Base-by-base conservation (phyloP, 2,888 invertebrate genomes). In the Deilephila porcellus region DNA sequence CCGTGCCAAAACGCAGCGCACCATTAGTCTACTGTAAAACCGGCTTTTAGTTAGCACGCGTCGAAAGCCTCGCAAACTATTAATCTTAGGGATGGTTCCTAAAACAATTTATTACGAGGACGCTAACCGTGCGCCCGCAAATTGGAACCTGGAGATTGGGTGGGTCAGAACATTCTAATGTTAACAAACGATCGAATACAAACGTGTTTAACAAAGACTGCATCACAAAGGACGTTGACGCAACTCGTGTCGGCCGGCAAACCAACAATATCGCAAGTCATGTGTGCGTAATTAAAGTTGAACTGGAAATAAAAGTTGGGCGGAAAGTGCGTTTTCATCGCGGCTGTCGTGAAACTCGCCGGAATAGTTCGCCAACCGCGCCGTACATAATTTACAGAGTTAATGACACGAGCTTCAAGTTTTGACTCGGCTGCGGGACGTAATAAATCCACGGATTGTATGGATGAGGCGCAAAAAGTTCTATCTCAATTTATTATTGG, bases 41-140 rank as follows among this genome's bases (percentile, higher is more conserved):
- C 85, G 82, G 86, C 83, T 88, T 90, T 89, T 87, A 90, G 89
- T 91, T 88, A 90, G 83, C 89, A 88, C 87, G 84, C 86, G 89
- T 88, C 90, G 86, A 88, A 88, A 82, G 83, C 83, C 82, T 78
- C 81, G 84, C 78, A 75, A 85, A 89, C 93, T 90, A 93, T 93
- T 92, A 93, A 93, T 93, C 93, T 93, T 91, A 81, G 81, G 83
- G 88, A 90, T 88, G 90, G 86, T 90, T 85, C 89, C 88, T 88
- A 81, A 91, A 92, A 92, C 93, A 90, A 93, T 93, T 93, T 92
- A 92, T 92, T 87, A 91, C 89, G 86, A 84, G 86, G 83, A 85
- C 86, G 84, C 81, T 85, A 83, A 83, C 86, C 85, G 82, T 83
- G 80, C 84, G 85, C 83, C 84, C 84, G 86, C 85, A 86, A 91